Evolutionary conservation across 1,140 invertebrate genomes (phyloP), one percentile per base, ranked within the genome.

Genomic region (Papilio xuthus): DNA sequence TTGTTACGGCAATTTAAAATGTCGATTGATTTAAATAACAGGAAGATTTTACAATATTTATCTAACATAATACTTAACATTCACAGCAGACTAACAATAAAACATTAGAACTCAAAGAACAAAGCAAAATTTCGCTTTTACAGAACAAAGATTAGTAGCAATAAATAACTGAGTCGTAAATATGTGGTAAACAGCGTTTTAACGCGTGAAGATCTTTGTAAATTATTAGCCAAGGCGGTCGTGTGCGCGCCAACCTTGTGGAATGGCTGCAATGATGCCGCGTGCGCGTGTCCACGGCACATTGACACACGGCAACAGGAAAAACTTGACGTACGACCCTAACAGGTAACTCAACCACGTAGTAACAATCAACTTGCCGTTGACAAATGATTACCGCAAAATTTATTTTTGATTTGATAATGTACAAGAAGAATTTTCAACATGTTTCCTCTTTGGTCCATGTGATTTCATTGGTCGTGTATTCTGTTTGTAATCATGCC

Each of bases 181-280:
- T 76, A 89, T 83, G 87, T 89, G 88, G 81, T 88, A 90, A 89
- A 90, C 82, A 80, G 83, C 83, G 81, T 82, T 83, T 85, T 85
- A 85, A 89, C 78, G 89, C 85, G 86, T 85, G 86, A 88, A 90
- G 87, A 89, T 88, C 84, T 85, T 87, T 89, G 85, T 84, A 83
- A 87, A 89, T 89, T 89, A 90, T 90, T 90, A 88, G 81, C 86
- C 90, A 92, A 92, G 90, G 91, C 82, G 84, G 86, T 86, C 90
- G 90, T 92, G 91, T 82, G 75, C 73, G 42, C 50, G 72, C 73
- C 84, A 91, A 80, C 91, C 91, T 92, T 91, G 90, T 83, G 81
- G 87, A 89, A 91, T 90, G 89, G 87, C 81, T 75, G 76, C 79
- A 71, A 74, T 10, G 74, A 18, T 44, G 23, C n/a, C 10, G 53